phyloP scores from a whole-genome alignment of 2,797 vertebrate species.

The Sylvia borin region DNA sequence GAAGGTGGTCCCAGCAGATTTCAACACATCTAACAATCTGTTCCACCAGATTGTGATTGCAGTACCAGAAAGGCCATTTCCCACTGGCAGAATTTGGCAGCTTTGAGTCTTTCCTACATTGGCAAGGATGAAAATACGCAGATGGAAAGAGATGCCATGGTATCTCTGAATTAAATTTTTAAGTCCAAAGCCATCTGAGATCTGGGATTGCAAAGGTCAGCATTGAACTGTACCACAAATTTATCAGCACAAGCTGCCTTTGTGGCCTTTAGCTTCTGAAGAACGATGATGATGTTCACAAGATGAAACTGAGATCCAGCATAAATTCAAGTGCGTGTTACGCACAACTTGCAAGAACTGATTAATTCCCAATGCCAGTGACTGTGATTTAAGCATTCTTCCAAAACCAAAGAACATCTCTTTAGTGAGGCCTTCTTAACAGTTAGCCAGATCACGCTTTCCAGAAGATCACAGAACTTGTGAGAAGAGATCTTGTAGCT shows the following conservation, averaged over 20 bases:
- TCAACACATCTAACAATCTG: constrained; percentile 21
- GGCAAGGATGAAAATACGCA: neutral
- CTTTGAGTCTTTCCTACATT: neutral
- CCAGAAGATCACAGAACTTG: neutral
- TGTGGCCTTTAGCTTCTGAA: neutral
- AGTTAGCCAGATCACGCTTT: neutral
- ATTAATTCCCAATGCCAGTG: neutral
- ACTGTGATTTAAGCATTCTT: neutral
- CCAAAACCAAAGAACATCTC: neutral
- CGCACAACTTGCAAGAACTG: neutral
- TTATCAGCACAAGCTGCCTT: neutral
- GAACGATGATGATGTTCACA: neutral
- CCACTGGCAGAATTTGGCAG: neutral
- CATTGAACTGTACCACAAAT: neutral
- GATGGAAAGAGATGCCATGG: neutral
- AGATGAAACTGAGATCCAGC: neutral
- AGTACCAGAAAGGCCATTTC: constrained; percentile 3
- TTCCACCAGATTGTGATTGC: neutral
- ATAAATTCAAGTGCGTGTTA: neutral
- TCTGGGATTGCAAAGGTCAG: neutral
- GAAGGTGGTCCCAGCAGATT: neutral
- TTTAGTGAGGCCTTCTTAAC: neutral
- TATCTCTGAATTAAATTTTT: neutral
- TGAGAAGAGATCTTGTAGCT: neutral
- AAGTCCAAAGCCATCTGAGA: neutral